A percentile compares a stretch with the other conserved stretches of the same genome.
Evolutionary conservation across 2,888 invertebrate genomes (phyloP).

Genomic region (Pheosia gnoma): DNA sequence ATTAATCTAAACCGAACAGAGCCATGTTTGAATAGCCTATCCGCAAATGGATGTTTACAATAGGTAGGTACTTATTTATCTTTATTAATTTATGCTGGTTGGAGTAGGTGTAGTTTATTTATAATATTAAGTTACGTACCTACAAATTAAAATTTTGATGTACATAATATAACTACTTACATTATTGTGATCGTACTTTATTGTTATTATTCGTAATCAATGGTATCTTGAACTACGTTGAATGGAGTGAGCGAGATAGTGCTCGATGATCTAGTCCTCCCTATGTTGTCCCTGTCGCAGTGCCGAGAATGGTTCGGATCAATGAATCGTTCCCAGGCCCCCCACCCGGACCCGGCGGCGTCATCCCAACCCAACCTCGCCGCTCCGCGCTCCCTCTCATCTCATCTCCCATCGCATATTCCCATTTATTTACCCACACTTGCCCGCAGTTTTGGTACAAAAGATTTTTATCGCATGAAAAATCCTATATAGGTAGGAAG

Average conservation of each 20-base stretch:
- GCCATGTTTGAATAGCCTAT: too few species aligned
- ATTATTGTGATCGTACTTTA: too few species aligned
- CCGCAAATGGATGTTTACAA: too few species aligned
- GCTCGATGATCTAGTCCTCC: slow-evolving; percentile 44
- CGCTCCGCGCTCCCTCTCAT: slow-evolving; percentile 47
- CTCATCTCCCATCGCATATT: slow-evolving; percentile 29
- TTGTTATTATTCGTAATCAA: slow-evolving; percentile 5
- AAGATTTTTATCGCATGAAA: too few species aligned
- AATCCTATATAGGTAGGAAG: too few species aligned
- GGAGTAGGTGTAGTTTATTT: too few species aligned
- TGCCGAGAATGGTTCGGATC: slow-evolving; percentile 79
- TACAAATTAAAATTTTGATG: too few species aligned
- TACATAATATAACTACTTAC: too few species aligned
- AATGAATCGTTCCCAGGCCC: slow-evolving; percentile 80
- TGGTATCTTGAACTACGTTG: slow-evolving; percentile 20
- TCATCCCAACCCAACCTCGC: slow-evolving; percentile 52
- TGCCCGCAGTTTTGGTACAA: slow-evolving; percentile 20
- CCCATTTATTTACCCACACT: slow-evolving; percentile 37
- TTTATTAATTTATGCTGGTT: too few species aligned
- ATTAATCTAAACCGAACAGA: too few species aligned
- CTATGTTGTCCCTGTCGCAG: slow-evolving; percentile 66
- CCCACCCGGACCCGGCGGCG: slow-evolving; percentile 61
- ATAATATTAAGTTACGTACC: too few species aligned
- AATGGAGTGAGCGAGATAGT: slow-evolving; percentile 56
- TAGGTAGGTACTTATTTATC: too few species aligned